Evolutionary conservation across 2,797 vertebrate species (phyloP), one percentile per base, ranked within the genome.

Genomic region (Parotocinclus haroldoi): DNA sequence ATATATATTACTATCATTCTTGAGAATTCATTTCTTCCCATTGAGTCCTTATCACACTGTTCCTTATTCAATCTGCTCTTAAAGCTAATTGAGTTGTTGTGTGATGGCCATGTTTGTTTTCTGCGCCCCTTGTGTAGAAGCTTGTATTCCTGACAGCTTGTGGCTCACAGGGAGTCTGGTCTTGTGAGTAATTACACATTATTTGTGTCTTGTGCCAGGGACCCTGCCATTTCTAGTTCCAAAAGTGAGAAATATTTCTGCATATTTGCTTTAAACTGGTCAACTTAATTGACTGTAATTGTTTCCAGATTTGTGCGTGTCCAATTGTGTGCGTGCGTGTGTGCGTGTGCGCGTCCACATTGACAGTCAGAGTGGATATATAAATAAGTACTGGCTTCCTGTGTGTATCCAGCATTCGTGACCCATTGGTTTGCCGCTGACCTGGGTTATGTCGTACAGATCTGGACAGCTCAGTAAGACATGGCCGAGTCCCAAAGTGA

Each of bases 231-330:
- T 83, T 85, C 87, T 76, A 83, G 83, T 89, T 86, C 86, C 89
- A 91, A 89, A 90, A 85, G 82, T 92, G 91, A 89, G 88, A 88
- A 93, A 92, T 90, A 88, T 90, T 90, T 88, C 89, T 89, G 88
- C 94, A 95, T 91, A 92, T 92, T 89, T 91, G 87, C 92, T 89
- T 91, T 89, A 86, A 84, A 90, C 91, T 86, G 93, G 94, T 97
- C 95, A 95, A 88, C 91, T 94, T 94, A 94, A 96, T 92, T 79
- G 89, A 87, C 83, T 84, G 81, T 93, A 96, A 97, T 95, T 92
- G 92, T 92, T 96, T 94, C 93, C 95, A 98, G 95, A 95, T 92
- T 39, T 86, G 90, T 83, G 89, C 90, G 92, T 90, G 83, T 52
- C 50, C 86, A 85, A 87, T 88, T 87, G 86, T 88, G 88, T 90